Evolutionary conservation across 2,888 invertebrate genomes (phyloP).

Genomic region (Trisateles emortualis): DNA sequence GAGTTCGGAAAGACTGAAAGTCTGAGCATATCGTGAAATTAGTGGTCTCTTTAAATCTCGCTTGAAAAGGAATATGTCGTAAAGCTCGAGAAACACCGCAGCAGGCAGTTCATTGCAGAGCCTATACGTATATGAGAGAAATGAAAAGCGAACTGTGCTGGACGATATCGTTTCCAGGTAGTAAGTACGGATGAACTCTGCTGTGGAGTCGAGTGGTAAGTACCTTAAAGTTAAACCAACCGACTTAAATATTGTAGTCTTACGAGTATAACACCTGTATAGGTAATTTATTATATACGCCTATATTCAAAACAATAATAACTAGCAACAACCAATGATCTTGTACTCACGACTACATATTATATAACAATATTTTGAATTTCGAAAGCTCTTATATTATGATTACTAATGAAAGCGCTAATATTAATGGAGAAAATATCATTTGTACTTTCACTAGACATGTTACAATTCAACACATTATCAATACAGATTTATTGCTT

Average conservation of each 20-base stretch:
- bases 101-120: too few species aligned
- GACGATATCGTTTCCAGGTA: too few species aligned
- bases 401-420: conserved; percentile 19
- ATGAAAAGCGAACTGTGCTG: too few species aligned
- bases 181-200: too few species aligned
- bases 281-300: neutral
- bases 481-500: conserved; percentile 21
- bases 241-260: neutral
- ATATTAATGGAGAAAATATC: conserved; percentile 13
- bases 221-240: neutral
- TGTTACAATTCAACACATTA: conserved; percentile 5
- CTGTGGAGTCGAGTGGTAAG: too few species aligned
- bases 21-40: too few species aligned
- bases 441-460: conserved; percentile 30
- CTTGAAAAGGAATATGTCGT: too few species aligned
- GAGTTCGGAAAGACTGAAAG: too few species aligned
- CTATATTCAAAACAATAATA: conserved; percentile 5
- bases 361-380: conserved; percentile 4
- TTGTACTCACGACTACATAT: conserved; percentile 12
- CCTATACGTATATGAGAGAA: too few species aligned
- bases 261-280: neutral
- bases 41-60: too few species aligned
- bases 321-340: conserved; percentile 16
- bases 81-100: too few species aligned
- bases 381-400: conserved; percentile 17